Evolutionary conservation across 2,888 invertebrate species (phyloP), one percentile per base, ranked within the genome.

Genomic region (Epistrophe eligans): DNA sequence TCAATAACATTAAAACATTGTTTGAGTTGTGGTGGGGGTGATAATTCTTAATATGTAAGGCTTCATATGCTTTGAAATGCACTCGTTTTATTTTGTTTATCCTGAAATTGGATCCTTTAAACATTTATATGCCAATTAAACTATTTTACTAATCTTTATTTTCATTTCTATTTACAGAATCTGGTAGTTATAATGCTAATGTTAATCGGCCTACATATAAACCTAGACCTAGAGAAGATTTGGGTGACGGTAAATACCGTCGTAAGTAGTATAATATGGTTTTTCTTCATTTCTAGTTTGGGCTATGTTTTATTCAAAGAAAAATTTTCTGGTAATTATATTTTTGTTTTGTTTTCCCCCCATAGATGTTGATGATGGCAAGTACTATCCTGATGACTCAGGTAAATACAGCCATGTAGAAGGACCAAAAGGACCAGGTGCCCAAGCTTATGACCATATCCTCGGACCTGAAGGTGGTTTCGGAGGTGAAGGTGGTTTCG

Each of bases 341-440:
- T 71, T 17, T 67, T 58, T 58, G 45, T 55, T 43, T 48, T 74
- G 6, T 55, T 60, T 45, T 50, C 55, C 11, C 9, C 15, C 1
- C 45, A 60, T 35, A 85, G 85, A 71, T 71, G 57, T 38, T 15
- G 71, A 89, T 60, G 89, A 91, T 77, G 92, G 92, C 57, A 90
- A 89, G 89, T 92, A 92, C 88, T 90, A 91, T 89, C 92, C 89
- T 43, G 93, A 93, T 89, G 90, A 93, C 89, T 91, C 92, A 72
- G 92, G 92, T 52, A 91, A 91, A 90, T 93, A 92, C 91, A 89
- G 90, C 43, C 92, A 92, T 79, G 88, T 92, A 89, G 92, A 91
- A 90, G 92, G 92, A 88, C 93, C 93, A 11, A 91, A 91, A 88
- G 93, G 93, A 82, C 93, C 93, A 17, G 91, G 90, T 81, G 91